Evolutionary conservation across 1,140 invertebrate genomes (phyloP).

Genomic region (Diprion similis): DNA sequence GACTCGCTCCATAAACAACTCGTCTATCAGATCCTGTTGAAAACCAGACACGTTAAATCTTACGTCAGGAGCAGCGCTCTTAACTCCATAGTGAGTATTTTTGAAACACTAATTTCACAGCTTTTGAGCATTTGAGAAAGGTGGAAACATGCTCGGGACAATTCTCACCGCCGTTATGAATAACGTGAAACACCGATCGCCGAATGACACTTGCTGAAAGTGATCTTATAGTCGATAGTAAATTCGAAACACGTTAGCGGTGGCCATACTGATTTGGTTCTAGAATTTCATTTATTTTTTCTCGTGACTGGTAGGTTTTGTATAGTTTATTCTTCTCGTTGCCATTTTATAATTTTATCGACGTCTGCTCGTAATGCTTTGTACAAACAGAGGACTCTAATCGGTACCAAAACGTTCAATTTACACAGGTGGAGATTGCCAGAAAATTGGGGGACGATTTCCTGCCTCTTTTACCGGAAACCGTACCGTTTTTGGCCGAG

Average conservation of each 20-base stretch:
- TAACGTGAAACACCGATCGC: conserved; percentile 16
- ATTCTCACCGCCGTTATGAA: not conserved
- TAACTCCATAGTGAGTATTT: conserved; percentile 45
- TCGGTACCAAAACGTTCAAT: conserved; percentile 53
- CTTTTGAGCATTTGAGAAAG: no score
- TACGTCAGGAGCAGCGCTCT: conserved; percentile 50
- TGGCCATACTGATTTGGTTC: no score
- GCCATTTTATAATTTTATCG: no score
- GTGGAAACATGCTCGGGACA: conserved; percentile 58
- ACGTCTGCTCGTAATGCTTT: no score
- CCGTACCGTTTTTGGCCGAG: conserved; percentile 84
- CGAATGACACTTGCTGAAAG: no score
- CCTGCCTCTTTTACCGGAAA: conserved; percentile 80
- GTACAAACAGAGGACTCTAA: no score
- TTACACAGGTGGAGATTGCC: conserved; percentile 73
- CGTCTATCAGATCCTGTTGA: conserved; percentile 88
- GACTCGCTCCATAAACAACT: conserved; percentile 88
- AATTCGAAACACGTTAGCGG: no score
- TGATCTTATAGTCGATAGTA: no score
- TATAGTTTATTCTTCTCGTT: no score
- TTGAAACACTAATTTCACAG: not conserved
- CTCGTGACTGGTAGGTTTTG: no score
- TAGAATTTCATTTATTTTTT: conserved; percentile 9
- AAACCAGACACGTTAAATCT: conserved; percentile 80
- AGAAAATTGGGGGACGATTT: conserved; percentile 83